These are phyloP conservation scores for Nylanderia fulva DNA, from an alignment of 1,140 invertebrate species.

Conservation along the genomic window DNA sequence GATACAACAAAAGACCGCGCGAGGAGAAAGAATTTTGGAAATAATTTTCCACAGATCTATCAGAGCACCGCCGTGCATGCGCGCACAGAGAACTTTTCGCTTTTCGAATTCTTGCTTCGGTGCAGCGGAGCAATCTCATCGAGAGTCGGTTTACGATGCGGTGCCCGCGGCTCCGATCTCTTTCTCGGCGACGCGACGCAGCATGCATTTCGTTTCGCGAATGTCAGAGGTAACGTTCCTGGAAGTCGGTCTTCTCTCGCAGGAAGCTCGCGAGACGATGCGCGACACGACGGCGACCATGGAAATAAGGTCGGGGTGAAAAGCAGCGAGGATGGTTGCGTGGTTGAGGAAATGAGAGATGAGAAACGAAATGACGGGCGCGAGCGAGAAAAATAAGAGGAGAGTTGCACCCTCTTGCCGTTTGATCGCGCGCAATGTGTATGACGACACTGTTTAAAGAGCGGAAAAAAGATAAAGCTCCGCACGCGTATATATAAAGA, in stretches of 20 bases:
- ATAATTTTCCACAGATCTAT: constrained; percentile 48
- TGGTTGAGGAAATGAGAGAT: constrained; percentile 44
- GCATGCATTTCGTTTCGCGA: constrained; percentile 54
- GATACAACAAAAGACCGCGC: constrained; percentile 54
- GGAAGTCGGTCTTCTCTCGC: constrained; percentile 41
- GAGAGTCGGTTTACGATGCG: constrained; percentile 34
- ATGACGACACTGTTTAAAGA: constrained; percentile 49
- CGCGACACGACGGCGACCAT: constrained; percentile 58
- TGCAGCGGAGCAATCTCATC: constrained; percentile 31
- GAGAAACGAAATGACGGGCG: constrained; percentile 21
- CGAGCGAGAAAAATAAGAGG: neutral
- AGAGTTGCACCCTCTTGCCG: constrained; percentile 11
- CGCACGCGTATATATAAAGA: constrained; percentile 9
- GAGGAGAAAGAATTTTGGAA: constrained; percentile 57
- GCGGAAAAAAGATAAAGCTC: constrained; percentile 10
- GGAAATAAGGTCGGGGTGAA: constrained; percentile 57
- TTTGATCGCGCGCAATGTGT: constrained; percentile 32
- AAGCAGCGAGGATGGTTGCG: constrained; percentile 35
- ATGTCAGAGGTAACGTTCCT: constrained; percentile 58
- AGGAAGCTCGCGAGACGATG: constrained; percentile 45
- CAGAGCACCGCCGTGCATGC: neutral
- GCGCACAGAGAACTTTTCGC: neutral
- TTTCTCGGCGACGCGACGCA: constrained; percentile 31
- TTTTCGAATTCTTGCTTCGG: neutral
- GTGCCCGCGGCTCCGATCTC: constrained; percentile 14